Base-by-base conservation (phyloP, 2,113 vertebrate species). In the Barbus barbus region DNA sequence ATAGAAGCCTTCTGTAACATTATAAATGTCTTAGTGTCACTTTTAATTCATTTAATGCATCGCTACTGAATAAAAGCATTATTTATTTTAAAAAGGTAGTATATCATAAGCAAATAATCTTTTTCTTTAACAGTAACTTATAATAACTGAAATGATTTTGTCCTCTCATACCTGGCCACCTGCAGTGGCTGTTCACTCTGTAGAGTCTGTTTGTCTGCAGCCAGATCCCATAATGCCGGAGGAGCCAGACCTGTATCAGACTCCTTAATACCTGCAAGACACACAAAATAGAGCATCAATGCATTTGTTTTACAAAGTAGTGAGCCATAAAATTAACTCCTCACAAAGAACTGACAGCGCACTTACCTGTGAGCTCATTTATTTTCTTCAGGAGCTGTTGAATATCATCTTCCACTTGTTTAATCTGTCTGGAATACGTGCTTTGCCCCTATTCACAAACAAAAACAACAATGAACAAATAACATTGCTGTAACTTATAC, bases 331-430 rank as follows among this genome's bases (percentile, higher is more conserved):
- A 63, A 85, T 31, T 14, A 3, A 20, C 1, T 41, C 20, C 7
- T 5, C 14, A 6, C 1, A 7, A 2, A 9, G 31, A n/a, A 28
- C 22, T 16, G 26, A 48, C 4, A 26, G 14, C 7, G 8, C 26
- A 53, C 86, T 20, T 91, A 99, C 97, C 98, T 76, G 98, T 99
- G 56, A 99, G 96, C 88, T 99, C 98, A 84, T 99, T 99, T 86
- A 99, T 99, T 92, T 99, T 99, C 92, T 99, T 99, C 84, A 99
- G 97, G 33, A 99, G 95, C 78, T 97, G 95, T 53, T 99, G 98
- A 86, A 99, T 99, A 85, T 99, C 98, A 95, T 99, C 98, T 86
- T 99, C 98, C 8, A 99, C 98, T 88, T 99, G 98, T 88, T 99
- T 99, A 89, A 99, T 99, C 93, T 99, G 98, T 86, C 97, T 95